A percentile compares a stretch with the other conserved stretches of the same genome.
Conservation (phyloP, 2,888 invertebrate species). For the Tuta absoluta region DNA sequence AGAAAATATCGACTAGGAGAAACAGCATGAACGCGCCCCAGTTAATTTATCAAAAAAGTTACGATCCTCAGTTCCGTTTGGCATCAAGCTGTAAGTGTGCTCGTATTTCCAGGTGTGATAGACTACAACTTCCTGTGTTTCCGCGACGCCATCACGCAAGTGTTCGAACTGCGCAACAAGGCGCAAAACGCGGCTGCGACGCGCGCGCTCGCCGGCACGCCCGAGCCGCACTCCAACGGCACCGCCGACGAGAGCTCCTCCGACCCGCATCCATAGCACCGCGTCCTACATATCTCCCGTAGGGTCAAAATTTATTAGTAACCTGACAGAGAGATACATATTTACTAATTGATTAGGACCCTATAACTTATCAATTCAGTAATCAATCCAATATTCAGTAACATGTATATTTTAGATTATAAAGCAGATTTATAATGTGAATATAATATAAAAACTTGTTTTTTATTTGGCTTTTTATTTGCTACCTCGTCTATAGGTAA, state of each 20-base stretch:
- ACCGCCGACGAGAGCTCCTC: constrained; percentile 62
- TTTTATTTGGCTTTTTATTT: constrained; percentile 26
- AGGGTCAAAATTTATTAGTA: neutral
- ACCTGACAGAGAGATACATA: neutral
- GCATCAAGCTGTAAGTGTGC: neutral
- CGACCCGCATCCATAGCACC: constrained; percentile 46
- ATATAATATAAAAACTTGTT: constrained; percentile 34
- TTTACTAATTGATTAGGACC: neutral
- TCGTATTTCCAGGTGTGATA: constrained; percentile 87
- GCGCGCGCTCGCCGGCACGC: constrained; percentile 52
- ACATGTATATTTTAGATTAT: constrained; percentile 28
- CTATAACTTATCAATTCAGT: constrained; percentile 4
- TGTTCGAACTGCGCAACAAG: constrained; percentile 93
- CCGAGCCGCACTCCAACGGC: constrained; percentile 64
- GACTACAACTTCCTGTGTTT: constrained; percentile 99
- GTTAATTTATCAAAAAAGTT: too few species aligned
- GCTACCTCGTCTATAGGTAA: neutral
- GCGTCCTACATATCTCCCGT: neutral
- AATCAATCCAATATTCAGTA: constrained; percentile 24
- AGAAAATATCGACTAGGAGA: too few species aligned
- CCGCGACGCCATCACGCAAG: constrained; percentile 97
- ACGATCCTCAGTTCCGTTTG: too few species aligned
- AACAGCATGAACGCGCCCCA: too few species aligned
- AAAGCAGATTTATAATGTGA: constrained; percentile 28
- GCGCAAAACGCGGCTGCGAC: constrained; percentile 71